Percentiles rank a stretch among this genome's conserved stretches.
Conservation (phyloP, 2,113 vertebrate species). For the Polyodon spathula region DNA sequence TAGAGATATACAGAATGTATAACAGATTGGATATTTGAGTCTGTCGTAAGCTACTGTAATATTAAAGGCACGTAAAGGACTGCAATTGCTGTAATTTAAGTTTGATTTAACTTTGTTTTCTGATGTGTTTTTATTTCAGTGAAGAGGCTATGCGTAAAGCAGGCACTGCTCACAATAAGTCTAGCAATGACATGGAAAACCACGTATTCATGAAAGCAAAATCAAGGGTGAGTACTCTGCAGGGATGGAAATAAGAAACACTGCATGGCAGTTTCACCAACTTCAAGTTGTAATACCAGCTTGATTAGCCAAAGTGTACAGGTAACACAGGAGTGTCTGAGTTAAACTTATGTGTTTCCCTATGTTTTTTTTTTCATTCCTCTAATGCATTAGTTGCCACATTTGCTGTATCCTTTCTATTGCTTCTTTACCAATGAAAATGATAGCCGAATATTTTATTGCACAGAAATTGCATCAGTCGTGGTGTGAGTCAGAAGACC, state of each 20-base stretch:
- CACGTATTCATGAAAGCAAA: constrained; percentile 95
- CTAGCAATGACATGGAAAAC: constrained; percentile 93
- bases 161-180: constrained; percentile 82
- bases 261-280: too few relatives aligned
- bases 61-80: background rate
- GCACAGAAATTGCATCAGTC: background rate
- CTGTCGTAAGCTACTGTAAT: background rate
- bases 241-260: too few relatives aligned
- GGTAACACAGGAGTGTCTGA: too few relatives aligned
- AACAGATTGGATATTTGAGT: background rate
- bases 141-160: constrained; percentile 95
- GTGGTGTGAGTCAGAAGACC: too few relatives aligned
- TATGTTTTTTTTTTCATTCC: too few relatives aligned
- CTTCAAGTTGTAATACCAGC: too few relatives aligned
- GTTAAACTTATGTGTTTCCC: too few relatives aligned
- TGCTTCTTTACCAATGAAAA: too few relatives aligned
- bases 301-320: too few relatives aligned
- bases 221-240: constrained; percentile 81
- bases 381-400: too few relatives aligned
- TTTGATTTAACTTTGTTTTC: background rate
- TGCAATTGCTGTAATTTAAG: background rate
- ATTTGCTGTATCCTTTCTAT: too few relatives aligned
- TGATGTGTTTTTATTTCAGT: constrained; percentile 43
- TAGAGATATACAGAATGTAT: background rate
- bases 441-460: too few relatives aligned